Evolutionary conservation across 2,888 invertebrate species (phyloP).

Genomic region (Caradrina clavipalpis): DNA sequence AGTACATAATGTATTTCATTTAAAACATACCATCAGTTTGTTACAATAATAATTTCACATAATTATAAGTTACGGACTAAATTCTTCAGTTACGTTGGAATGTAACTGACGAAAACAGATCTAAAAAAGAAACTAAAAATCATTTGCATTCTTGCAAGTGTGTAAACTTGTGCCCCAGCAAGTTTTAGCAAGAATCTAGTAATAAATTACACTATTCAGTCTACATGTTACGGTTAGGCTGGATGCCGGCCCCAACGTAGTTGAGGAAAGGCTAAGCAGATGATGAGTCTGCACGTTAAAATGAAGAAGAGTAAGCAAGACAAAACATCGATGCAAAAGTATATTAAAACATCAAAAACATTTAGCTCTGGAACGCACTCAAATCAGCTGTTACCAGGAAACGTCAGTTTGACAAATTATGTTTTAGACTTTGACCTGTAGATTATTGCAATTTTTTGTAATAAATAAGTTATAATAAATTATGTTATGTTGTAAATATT

Average conservation of each 20-base stretch:
- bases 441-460: conserved; percentile 71
- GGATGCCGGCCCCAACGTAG: too few species aligned
- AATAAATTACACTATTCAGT: too few species aligned
- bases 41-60: not conserved
- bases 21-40: not conserved
- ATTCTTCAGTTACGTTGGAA: too few species aligned
- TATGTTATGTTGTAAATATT: conserved; percentile 54
- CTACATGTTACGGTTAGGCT: too few species aligned
- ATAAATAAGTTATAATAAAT: conserved; percentile 52
- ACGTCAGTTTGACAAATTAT: conserved; percentile 55
- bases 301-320: not conserved
- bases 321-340: not conserved
- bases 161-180: too few species aligned
- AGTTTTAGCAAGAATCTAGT: too few species aligned
- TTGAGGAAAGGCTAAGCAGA: too few species aligned
- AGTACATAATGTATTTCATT: conserved; percentile 29
- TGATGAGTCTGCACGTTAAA: too few species aligned
- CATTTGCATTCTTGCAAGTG: too few species aligned
- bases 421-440: conserved; percentile 84
- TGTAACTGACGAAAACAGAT: too few species aligned
- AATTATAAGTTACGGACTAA: not conserved
- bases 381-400: conserved; percentile 54
- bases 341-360: not conserved
- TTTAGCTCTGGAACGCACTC: conserved; percentile 32
- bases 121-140: too few species aligned